Evolutionary conservation across 2,888 invertebrate genomes (phyloP), one percentile per base, ranked within the genome.

Genomic region (Lasioglossum figueresi): DNA sequence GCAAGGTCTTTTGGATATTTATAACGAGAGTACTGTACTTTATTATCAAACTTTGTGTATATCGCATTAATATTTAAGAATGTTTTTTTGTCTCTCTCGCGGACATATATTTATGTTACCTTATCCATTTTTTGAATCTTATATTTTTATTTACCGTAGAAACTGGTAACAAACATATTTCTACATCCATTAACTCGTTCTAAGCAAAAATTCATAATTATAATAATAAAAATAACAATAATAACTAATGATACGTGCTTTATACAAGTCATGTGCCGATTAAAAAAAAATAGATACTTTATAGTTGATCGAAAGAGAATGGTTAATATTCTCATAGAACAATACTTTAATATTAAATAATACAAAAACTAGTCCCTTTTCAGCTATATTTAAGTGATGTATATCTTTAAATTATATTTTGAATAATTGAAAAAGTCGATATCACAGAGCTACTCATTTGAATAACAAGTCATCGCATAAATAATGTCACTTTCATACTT

Each of bases 221-320:
- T 82, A 45, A 59, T 71, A 75, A 72, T 80, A 72, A 80, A 37
- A 72, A 63, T 73, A 78, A 80, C 48, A 72, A 72, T 72, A 78
- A 73, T 37, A 76, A 83, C 23, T 85, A 85, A 83, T 84, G 43
- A 76, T 82, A 86, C 70, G 48, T 86, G 85, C 85, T 86, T 79
- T 79, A 86, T 85, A 83, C 79, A 80, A 56, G 34, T 74, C 68
- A 68, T 80, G 79, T 80, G 74, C 83, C 83, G 70, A 76, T 83
- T 66, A 8, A 56, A 76, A 80, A 80, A 79, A 59, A 78, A 72
- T 85, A 75, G 82, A 76, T 68, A 72, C 79, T 86, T 80, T 82
- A 86, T 86, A 87, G 83, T 79, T 80, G 76, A 74, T 86, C 66
- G 70, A 77, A 72, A 75, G 79, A 77, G 76, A 75, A 82, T 86